These are phyloP conservation scores for Rotaria magnacalcarata DNA, from an alignment of 2,888 invertebrate genomes.

Conservation along the genomic window DNA sequence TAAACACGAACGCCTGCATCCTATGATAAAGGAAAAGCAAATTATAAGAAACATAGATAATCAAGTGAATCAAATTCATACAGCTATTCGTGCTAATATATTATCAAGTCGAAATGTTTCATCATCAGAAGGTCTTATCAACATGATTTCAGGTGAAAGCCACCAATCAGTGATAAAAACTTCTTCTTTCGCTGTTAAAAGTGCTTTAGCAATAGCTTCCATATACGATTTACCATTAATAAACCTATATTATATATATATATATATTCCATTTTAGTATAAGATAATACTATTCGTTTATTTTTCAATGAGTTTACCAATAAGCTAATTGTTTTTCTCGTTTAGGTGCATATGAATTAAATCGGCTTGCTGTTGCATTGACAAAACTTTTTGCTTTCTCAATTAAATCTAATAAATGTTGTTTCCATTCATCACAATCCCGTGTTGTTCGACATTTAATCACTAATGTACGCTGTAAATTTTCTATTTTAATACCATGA, in stretches of 20 bases:
- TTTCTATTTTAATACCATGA: conserved; percentile 39
- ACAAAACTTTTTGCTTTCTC: background rate
- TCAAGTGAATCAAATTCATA: background rate
- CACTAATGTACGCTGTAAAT: conserved; percentile 35
- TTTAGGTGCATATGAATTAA: conserved; percentile 39
- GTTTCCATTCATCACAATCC: conserved; percentile 38
- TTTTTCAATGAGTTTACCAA: conserved; percentile 28
- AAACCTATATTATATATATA: conserved; percentile 48
- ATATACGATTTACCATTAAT: conserved; percentile 84
- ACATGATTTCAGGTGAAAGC: conserved; percentile 84
- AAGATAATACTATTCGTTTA: no score
- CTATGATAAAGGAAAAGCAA: conserved; percentile 59
- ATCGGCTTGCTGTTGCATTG: background rate
- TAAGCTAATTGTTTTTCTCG: conserved; percentile 31
- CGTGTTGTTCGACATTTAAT: conserved; percentile 38
- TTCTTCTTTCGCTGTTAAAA: conserved; percentile 85
- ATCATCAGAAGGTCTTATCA: conserved; percentile 80
- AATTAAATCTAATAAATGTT: background rate
- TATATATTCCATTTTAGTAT: background rate
- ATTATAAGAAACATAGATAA: background rate
- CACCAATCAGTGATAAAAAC: conserved; percentile 99
- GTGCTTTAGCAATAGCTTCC: conserved; percentile 79
- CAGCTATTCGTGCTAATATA: conserved; percentile 39
- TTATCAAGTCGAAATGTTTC: conserved; percentile 39
- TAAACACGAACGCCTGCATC: conserved; percentile 80